A percentile compares a stretch with the other conserved stretches of the same genome.
These are phyloP conservation scores for Trilocha varians DNA, from an alignment of 2,888 invertebrate genomes.

Conservation along the genomic window DNA sequence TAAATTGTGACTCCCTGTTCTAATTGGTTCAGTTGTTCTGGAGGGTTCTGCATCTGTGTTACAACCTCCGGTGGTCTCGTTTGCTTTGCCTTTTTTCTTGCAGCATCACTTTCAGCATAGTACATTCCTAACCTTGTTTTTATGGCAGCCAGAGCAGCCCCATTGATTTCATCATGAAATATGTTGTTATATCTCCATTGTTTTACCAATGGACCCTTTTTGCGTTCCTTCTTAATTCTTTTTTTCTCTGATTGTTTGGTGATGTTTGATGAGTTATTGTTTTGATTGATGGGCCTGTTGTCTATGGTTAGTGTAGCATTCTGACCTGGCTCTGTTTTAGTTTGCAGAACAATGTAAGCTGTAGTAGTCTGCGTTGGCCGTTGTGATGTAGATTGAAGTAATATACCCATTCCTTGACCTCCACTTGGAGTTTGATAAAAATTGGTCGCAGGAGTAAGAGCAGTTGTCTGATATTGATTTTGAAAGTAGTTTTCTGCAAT, in stretches of 20 bases:
- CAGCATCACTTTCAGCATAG: slow-evolving; percentile 66
- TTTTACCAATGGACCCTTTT: slow-evolving; percentile 62
- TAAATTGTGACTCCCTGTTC: slow-evolving; percentile 61
- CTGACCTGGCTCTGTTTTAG: slow-evolving; percentile 53
- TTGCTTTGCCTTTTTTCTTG: slow-evolving; percentile 61
- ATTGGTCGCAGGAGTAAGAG: slow-evolving; percentile 46
- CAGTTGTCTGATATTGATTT: slow-evolving; percentile 57
- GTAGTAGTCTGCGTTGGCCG: slow-evolving; percentile 51
- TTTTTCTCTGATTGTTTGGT: slow-evolving; percentile 29
- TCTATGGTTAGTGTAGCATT: slow-evolving; percentile 42
- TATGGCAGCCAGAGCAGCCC: slow-evolving; percentile 65
- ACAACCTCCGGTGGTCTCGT: slow-evolving; percentile 41
- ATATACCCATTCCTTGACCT: slow-evolving; percentile 56
- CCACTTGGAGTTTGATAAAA: slow-evolving; percentile 62
- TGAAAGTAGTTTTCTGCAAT: slow-evolving; percentile 69
- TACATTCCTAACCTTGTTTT: slow-evolving; percentile 68
- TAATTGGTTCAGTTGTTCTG: slow-evolving; percentile 42
- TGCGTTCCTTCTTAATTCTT: slow-evolving; percentile 57
- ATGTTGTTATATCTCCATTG: slow-evolving; percentile 73
- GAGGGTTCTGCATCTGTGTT: slow-evolving; percentile 37
- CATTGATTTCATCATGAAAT: slow-evolving; percentile 72
- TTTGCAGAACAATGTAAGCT: slow-evolving; percentile 58
- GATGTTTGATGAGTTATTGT: slow-evolving; percentile 17
- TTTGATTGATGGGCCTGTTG: slow-evolving; percentile 33
- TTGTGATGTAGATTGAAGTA: slow-evolving; percentile 49